Percentiles rank a stretch among this genome's conserved stretches.
Evolutionary conservation across 2,113 vertebrate species (phyloP).

Genomic region (Sitta europaea): DNA sequence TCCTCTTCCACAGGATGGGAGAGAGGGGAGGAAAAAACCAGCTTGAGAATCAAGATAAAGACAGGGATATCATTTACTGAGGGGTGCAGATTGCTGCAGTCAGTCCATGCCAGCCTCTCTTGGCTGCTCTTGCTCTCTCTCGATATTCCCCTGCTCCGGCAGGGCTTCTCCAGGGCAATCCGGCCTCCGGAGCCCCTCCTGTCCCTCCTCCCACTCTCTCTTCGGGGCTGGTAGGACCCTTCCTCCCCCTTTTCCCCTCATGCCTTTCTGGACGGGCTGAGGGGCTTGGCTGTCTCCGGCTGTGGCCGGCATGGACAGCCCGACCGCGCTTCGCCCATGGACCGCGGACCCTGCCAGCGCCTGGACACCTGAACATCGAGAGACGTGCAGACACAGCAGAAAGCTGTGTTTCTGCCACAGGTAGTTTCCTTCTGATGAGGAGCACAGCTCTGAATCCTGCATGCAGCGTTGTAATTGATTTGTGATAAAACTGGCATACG

Average conservation of each 20-base stretch:
- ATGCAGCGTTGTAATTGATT: neutral
- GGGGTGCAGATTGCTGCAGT: accelerated
- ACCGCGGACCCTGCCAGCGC: accelerated
- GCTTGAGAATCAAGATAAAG: neutral
- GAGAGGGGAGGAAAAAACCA: accelerated
- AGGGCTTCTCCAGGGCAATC: neutral
- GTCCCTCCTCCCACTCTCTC: neutral
- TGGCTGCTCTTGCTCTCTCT: no score
- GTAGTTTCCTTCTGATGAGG: neutral
- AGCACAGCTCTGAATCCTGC: neutral
- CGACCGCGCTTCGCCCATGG: accelerated
- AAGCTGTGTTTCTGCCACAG: accelerated
- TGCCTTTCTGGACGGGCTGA: accelerated
- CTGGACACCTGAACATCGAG: accelerated
- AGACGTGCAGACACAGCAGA: accelerated
- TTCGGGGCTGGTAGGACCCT: neutral
- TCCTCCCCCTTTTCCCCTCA: accelerated
- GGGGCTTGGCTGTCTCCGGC: neutral
- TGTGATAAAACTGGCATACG: neutral
- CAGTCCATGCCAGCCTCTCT: neutral
- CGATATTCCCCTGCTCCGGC: accelerated
- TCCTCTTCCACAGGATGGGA: neutral
- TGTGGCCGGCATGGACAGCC: accelerated
- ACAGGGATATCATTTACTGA: accelerated
- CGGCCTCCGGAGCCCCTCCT: accelerated